Evolutionary conservation across 2,113 vertebrate species (phyloP).

Genomic region (Choloepus hoffmanni): DNA sequence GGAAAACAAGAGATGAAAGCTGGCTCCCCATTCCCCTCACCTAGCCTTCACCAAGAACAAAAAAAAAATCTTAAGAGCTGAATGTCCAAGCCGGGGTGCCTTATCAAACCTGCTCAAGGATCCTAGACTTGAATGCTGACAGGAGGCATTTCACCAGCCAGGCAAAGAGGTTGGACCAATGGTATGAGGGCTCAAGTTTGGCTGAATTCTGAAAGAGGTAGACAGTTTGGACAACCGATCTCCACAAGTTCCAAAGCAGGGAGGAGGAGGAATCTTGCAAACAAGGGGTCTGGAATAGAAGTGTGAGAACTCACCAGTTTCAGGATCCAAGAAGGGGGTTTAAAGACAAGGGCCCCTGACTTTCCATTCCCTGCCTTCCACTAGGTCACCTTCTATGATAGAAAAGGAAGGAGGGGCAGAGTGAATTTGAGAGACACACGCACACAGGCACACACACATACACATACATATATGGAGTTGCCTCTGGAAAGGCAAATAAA

Average conservation of each 20-base stretch:
- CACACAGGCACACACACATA: not conserved
- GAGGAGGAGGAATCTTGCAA: not conserved
- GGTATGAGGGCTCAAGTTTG: not conserved
- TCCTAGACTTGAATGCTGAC: not conserved
- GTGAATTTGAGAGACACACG: not conserved
- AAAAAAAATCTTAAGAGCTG: constrained; percentile 18
- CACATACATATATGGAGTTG: constrained; percentile 63
- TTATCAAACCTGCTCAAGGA: not conserved
- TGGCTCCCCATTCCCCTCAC: not conserved
- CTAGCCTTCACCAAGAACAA: constrained; percentile 32
- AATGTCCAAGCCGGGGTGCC: not conserved
- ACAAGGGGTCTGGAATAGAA: not conserved
- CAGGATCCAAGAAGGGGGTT: constrained; percentile 44
- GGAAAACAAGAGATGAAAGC: not conserved
- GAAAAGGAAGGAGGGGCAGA: not conserved
- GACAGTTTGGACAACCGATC: not conserved
- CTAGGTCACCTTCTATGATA: not conserved
- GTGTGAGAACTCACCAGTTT: not conserved
- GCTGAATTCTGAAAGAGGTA: not conserved
- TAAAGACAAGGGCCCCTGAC: not conserved
- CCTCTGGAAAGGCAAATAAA: constrained; percentile 84
- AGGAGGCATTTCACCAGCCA: not conserved
- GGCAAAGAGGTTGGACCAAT: not conserved
- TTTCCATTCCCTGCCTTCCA: not conserved
- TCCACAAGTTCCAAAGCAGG: not conserved